These are phyloP conservation scores for Serinus canaria DNA, from an alignment of 2,113 vertebrate species.

Conservation along the genomic window DNA sequence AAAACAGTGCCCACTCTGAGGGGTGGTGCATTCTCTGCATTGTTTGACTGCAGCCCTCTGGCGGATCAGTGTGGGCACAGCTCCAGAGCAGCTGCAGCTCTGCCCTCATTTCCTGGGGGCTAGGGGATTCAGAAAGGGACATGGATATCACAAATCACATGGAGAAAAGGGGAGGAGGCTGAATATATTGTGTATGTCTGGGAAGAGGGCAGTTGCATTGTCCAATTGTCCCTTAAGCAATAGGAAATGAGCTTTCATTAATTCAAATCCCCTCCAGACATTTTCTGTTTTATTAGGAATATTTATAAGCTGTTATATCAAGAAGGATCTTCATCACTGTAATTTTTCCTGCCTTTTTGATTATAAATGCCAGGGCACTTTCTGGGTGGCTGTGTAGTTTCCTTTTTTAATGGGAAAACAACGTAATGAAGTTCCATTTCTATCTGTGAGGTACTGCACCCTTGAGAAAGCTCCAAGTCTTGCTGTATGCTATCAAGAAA, in stretches of 20 bases:
- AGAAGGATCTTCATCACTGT: background rate
- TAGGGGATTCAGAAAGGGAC: background rate
- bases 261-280: background rate
- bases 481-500: background rate
- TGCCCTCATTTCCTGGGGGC: background rate
- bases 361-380: background rate
- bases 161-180: background rate
- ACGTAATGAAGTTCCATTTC: background rate
- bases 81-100: background rate
- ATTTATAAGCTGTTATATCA: conserved; percentile 11
- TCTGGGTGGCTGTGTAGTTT: background rate
- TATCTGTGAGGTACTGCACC: background rate
- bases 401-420: background rate
- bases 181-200: background rate
- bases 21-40: rapidly evolving
- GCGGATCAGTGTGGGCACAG: background rate
- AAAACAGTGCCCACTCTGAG: background rate
- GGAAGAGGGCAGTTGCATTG: background rate
- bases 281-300: background rate
- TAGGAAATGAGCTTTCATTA: background rate
- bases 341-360: background rate
- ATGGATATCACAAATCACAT: background rate
- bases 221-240: background rate
- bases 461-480: background rate
- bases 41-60: background rate